Evolutionary conservation across 1,140 invertebrate species (phyloP), one percentile per base, ranked within the genome.

Genomic region (Cydia splendana): DNA sequence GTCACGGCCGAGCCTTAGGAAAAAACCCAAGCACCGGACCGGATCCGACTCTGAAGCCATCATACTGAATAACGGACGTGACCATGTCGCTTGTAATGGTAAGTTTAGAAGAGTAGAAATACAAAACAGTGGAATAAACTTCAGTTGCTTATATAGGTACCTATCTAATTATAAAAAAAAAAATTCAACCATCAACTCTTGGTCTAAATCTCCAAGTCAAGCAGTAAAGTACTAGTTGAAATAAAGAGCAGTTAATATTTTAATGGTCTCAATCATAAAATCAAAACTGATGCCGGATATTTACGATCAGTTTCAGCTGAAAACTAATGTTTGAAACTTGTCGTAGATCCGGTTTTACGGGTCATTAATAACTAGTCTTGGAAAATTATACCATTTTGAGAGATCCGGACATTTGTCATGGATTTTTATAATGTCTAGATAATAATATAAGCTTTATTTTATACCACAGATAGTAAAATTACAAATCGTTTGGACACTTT

Each of bases 1-100:
- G 69, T 95, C 95, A 1, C 91, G 95, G 76, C 95, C 96, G 1
- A 96, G 96, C 75, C 88, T 96, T 6, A 93, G 94, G 45, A 94
- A 94, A 67, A 96, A 95, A 85, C 81, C 78, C n/a, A 93, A 95
- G 85, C 93, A 94, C 82, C 89, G 94, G 77, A 94, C 94, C 30
- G 94, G 94, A 4, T 95, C 94, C 1, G 94, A 95, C 81, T 94
- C 94, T 12, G 94, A 95, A 79, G 94, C 94, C 5, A 89, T 95
- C 57, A 89, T 95, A 48, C 88, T 96, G 4, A 96, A 96, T 82
- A 96, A 96, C 84, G 95, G 94, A 48, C 90, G 94, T 42, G 95
- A 96, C 84, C 95, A 96, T 83, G 94, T 94, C 7, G 94, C 96
- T 79, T 97, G 96, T 87, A 97, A 97, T 85, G 96, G 93, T 94